phyloP scores from a whole-genome alignment of 2,797 vertebrate species.

The Lophotriccus pileatus region DNA sequence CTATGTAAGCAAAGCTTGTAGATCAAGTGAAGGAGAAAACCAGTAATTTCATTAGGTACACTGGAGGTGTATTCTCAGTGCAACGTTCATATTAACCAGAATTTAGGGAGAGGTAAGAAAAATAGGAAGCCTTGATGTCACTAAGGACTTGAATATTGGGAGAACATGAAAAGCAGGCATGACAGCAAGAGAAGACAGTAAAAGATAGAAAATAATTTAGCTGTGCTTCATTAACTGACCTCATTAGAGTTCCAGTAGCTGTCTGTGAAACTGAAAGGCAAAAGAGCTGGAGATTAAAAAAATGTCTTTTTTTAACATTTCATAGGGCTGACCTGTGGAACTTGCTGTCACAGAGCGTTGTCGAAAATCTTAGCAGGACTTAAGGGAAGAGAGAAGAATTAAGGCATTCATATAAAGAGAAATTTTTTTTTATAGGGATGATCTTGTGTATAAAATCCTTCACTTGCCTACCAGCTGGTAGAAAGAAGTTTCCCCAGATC shows the following conservation, averaged over 20 bases:
- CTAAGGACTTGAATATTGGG: not conserved
- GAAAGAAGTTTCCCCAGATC: not conserved
- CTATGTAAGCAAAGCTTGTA: not conserved
- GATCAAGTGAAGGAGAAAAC: not conserved
- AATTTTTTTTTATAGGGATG: not conserved
- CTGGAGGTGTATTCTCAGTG: not conserved
- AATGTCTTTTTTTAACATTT: not conserved
- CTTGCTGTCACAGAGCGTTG: not conserved
- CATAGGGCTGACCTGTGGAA: not conserved
- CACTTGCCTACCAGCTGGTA: not conserved
- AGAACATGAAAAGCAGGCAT: not conserved
- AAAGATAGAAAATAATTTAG: not conserved
- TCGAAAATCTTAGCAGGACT: not conserved
- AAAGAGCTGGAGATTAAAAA: not conserved
- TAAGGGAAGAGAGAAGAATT: not conserved
- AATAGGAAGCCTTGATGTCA: not conserved
- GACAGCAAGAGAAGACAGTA: not conserved
- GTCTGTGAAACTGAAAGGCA: not conserved
- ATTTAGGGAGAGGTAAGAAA: not conserved
- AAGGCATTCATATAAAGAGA: not conserved
- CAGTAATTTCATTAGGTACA: not conserved
- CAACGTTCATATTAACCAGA: not conserved
- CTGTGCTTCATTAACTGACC: not conserved
- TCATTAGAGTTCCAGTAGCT: not conserved
- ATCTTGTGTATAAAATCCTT: not conserved